phyloP scores from a whole-genome alignment of 2,797 vertebrate species.

The Poecilia picta region DNA sequence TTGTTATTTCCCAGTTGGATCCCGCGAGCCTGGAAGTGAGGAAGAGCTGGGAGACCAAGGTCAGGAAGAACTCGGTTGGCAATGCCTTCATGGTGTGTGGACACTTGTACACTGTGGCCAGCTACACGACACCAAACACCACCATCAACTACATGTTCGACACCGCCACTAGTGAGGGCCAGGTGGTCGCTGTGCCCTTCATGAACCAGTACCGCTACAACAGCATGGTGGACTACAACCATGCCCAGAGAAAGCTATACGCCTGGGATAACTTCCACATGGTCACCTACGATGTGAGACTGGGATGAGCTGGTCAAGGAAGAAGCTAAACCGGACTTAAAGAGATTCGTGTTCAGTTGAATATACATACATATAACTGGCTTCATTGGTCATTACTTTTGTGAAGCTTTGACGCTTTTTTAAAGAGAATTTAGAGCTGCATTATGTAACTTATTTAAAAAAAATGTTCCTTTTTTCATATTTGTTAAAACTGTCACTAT shows the following conservation, averaged over 20 bases:
- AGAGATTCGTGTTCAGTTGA: background rate
- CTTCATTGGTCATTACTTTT: background rate
- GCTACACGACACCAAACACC: slow-evolving; percentile 84
- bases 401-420: background rate
- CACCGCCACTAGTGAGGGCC: slow-evolving; percentile 77
- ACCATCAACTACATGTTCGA: slow-evolving; percentile 88
- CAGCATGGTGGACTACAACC: slow-evolving; percentile 96
- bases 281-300: slow-evolving; percentile 88
- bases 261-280: slow-evolving; percentile 96
- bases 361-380: background rate
- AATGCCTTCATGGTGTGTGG: slow-evolving; percentile 93
- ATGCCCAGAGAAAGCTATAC: slow-evolving; percentile 85
- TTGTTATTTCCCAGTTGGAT: slow-evolving; percentile 88
- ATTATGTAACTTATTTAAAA: background rate
- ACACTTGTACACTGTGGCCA: slow-evolving; percentile 89
- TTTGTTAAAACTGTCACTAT: no score
- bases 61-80: slow-evolving; percentile 89
- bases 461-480: background rate
- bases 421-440: no score
- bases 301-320: slow-evolving; percentile 64
- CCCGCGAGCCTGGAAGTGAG: slow-evolving; percentile 84
- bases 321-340: slow-evolving; percentile 39
- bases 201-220: slow-evolving; percentile 88
- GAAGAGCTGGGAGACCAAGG: slow-evolving; percentile 89
- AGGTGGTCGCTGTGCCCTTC: slow-evolving; percentile 81